Evolutionary conservation across 2,888 invertebrate genomes (phyloP).

Genomic region (Clusia tigrina): DNA sequence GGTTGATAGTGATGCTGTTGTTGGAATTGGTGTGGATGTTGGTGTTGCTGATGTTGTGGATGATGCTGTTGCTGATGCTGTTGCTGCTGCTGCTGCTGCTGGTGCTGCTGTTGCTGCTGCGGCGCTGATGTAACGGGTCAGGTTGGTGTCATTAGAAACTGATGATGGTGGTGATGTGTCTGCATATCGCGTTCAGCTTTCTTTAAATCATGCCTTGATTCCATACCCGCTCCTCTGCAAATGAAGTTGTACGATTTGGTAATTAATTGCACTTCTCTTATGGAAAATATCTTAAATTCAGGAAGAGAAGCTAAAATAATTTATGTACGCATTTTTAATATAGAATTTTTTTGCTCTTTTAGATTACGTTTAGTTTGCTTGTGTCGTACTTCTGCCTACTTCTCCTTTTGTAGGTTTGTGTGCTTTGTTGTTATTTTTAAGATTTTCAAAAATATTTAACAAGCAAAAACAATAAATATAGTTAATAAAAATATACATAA

Average conservation of each 20-base stretch:
- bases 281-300: no score
- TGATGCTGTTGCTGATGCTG: constrained; percentile 42
- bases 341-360: no score
- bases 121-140: constrained; percentile 61
- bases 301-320: no score
- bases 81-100: constrained; percentile 38
- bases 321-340: no score
- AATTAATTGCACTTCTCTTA: no score
- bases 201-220: constrained; percentile 65
- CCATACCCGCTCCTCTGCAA: constrained; percentile 65
- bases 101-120: constrained; percentile 43
- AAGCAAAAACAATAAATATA: constrained; percentile 9
- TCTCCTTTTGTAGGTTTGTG: no score
- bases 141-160: constrained; percentile 65
- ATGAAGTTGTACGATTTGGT: neutral
- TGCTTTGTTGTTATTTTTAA: no score
- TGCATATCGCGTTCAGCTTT: constrained; percentile 63
- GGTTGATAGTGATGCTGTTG: constrained; percentile 24
- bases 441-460: neutral
- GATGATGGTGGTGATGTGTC: constrained; percentile 63
- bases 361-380: no score
- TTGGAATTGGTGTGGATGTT: constrained; percentile 27
- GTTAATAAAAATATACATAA: constrained; percentile 7
- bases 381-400: no score
- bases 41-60: constrained; percentile 43